Evolutionary conservation across 2,888 invertebrate species (phyloP).

Genomic region (Agapetus fuscipes): DNA sequence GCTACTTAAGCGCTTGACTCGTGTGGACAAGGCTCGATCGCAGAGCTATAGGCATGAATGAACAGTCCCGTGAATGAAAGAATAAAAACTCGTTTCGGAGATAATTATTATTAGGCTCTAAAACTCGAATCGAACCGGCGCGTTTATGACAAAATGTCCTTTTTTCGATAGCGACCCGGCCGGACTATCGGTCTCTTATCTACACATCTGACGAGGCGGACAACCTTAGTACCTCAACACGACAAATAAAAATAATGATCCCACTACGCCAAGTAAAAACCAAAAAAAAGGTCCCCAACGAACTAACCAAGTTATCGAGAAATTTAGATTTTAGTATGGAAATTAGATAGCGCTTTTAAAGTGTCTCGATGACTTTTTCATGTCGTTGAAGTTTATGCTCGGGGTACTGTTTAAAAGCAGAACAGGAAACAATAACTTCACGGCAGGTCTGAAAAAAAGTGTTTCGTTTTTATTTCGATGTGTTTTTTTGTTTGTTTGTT

Average conservation of each 20-base stretch:
- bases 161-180: not conserved
- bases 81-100: constrained; percentile 18
- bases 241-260: not conserved
- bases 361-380: too few species aligned
- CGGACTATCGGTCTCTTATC: not conserved
- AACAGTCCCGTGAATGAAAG: constrained; percentile 7
- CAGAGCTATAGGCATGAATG: too few species aligned
- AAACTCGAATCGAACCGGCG: not conserved
- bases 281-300: too few species aligned
- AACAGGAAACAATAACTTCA: constrained; percentile 22
- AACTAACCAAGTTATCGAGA: too few species aligned
- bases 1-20: too few species aligned
- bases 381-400: too few species aligned
- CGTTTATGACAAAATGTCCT: not conserved
- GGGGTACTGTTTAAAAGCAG: constrained; percentile 1
- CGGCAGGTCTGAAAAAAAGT: constrained; percentile 14
- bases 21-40: too few species aligned
- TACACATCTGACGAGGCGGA: not conserved
- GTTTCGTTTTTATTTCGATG: constrained; percentile 8
- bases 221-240: too few species aligned
- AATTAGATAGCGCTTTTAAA: too few species aligned
- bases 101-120: constrained; percentile 10
- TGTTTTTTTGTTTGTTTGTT: constrained; percentile 7
- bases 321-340: too few species aligned
- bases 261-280: too few species aligned